Conservation (phyloP, 2,797 vertebrate species). For the Rhabdophis nuchalis region DNA sequence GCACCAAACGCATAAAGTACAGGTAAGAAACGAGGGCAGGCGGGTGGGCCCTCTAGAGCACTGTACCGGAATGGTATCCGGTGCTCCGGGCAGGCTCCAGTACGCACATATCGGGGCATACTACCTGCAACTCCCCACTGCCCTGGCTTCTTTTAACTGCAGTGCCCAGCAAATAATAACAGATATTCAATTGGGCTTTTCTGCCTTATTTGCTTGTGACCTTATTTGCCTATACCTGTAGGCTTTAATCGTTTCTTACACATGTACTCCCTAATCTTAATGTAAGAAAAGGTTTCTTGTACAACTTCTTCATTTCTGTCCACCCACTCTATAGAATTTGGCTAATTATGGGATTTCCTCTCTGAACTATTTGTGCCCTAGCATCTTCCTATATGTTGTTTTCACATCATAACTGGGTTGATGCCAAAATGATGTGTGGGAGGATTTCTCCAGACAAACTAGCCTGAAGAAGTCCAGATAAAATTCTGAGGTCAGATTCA, state of each 20-base stretch:
- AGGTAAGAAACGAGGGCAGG: too few relatives aligned
- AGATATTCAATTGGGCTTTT: neutral
- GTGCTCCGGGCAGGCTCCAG: too few relatives aligned
- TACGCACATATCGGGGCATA: too few relatives aligned
- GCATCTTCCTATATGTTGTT: neutral
- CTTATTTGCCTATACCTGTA: neutral
- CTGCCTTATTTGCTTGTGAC: neutral
- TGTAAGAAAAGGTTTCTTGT: neutral
- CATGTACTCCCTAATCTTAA: neutral
- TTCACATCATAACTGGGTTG: neutral
- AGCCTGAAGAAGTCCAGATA: neutral
- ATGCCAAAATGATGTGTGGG: neutral
- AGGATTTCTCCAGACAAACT: neutral
- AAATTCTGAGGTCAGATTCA: neutral
- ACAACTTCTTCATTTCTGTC: neutral
- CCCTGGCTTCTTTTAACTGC: neutral
- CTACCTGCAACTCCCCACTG: too few relatives aligned
- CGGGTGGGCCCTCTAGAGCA: too few relatives aligned
- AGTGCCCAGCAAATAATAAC: neutral
- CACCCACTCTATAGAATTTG: neutral
- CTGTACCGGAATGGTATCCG: too few relatives aligned
- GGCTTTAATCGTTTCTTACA: neutral
- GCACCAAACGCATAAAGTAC: too few relatives aligned
- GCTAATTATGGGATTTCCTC: neutral
- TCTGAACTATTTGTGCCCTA: neutral